These are phyloP conservation scores for Gallinago paraguaiae DNA, from an alignment of 2,113 vertebrate genomes.

Conservation along the genomic window DNA sequence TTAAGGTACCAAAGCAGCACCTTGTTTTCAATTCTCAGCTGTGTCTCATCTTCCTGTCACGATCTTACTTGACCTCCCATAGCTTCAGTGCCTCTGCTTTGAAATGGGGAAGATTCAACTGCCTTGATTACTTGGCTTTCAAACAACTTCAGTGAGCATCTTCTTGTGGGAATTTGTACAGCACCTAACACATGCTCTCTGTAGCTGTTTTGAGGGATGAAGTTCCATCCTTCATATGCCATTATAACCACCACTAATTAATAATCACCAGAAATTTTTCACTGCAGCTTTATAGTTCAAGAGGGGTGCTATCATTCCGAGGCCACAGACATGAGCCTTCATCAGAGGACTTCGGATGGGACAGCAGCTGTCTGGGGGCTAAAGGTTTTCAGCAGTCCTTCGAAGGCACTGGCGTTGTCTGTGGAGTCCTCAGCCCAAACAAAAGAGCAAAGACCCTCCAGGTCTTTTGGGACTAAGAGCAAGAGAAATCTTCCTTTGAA, in stretches of 20 bases:
- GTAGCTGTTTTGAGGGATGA: neutral
- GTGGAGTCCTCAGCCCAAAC: conserved; percentile 23
- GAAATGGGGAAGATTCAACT: neutral
- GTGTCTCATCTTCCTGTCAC: neutral
- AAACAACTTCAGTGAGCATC: neutral
- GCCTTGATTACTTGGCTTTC: neutral
- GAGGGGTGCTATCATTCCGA: neutral
- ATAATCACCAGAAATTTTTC: neutral
- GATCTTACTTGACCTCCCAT: neutral
- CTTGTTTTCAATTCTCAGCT: neutral
- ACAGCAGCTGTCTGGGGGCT: neutral
- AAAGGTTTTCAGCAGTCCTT: conserved; percentile 28
- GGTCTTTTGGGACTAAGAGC: conserved; percentile 18
- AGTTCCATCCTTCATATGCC: neutral
- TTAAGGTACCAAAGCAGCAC: neutral
- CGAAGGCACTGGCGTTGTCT: neutral
- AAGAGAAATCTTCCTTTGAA: conserved; percentile 47
- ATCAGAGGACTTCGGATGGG: conserved; percentile 13
- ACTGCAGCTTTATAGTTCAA: neutral
- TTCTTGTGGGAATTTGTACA: neutral
- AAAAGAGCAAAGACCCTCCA: conserved; percentile 44
- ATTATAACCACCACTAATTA: neutral
- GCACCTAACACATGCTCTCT: neutral
- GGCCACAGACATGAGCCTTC: neutral
- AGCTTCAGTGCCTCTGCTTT: neutral